Evolutionary conservation across 2,797 vertebrate genomes (phyloP), one percentile per base, ranked within the genome.

Genomic region (Tamandua tetradactyla): DNA sequence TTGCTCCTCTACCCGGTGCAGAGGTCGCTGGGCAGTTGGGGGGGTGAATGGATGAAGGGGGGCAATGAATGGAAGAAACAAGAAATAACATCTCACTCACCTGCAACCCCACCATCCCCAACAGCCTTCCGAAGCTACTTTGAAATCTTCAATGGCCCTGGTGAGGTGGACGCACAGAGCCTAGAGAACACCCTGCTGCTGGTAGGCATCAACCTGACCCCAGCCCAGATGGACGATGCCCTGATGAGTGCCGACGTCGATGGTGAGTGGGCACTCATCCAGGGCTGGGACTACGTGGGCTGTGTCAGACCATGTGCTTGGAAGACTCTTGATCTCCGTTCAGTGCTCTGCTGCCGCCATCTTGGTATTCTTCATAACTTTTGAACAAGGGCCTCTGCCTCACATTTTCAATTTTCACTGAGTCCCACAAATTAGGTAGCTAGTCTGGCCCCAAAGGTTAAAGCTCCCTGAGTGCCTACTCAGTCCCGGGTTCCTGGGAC

Each of bases 61-160:
- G 7, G 40, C 27, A 20, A 14, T n/a, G 20, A 62, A 4, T 11
- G 40, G 27, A 15, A 5, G 49, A 55, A 30, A 13, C 22, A 7
- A 20, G 79, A 22, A 4, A 0, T 12, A 30, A 78, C 47, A 9
- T 30, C 42, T 4, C 23, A 1, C 9, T 4, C 37, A 25, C 17
- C 20, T 3, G 0, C n/a, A 4, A 64, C n/a, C 14, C 40, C 9
- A 0, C 37, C 40, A 27, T 49, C 57, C 44, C 32, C 23, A n/a
- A 25, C 92, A 97, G 97, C 97, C 87, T 97, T 97, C 91, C 91
- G 44, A 81, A 97, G 94, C 32, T 97, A 97, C 91, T 97, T 97
- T 12, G 95, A 96, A 40, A 52, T 97, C 89, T 95, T 97, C 87
- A 87, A n/a, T 0, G 93, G 95, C 22, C 89, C 83, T 0, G 95